Evolutionary conservation across 2,113 vertebrate genomes (phyloP), one percentile per base, ranked within the genome.

Genomic region (Nothocercus nigrocapillus): DNA sequence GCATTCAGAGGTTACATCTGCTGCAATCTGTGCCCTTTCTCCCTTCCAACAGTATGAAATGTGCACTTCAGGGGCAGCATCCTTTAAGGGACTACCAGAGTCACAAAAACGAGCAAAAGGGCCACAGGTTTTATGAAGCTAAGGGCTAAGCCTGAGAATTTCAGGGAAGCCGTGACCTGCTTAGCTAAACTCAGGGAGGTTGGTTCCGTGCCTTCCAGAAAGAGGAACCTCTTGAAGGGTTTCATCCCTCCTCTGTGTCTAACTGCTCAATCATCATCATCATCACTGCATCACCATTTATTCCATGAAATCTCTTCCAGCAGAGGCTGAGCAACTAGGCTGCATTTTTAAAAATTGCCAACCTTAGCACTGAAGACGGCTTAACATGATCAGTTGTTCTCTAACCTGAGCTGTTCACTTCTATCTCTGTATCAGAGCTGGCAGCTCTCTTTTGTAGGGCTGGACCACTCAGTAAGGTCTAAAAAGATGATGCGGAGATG

Each of bases 11-110:
- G 4, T 36, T 36, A 8, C 36, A 36, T 63, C 25, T 75, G 40
- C 38, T 82, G 54, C 67, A 91, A 69, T 27, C 56, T 62, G 10
- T 45, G 17, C 61, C 27, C 28, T 72, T 34, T 74, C 30, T 85
- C 10, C 11, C n/a, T 86, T 51, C 16, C 36, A 56, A 72, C 1
- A 0, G 1, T 3, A 14, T 30, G 13, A 40, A 67, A 40, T 20
- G 13, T 40, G 36, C 38, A 38, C 11, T 47, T 8, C 6, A 17
- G 47, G 45, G 67, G 44, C 67, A 69, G n/a, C 13, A 16, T 47
- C 67, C 19, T 32, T 36, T 11, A 2, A 58, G 13, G 8, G 11
- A 68, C n/a, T 28, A 61, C 30, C 53, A 69, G 25, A 0, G 0
- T 44, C 47, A 51, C 17, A 74, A 53, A 11, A 79, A 12, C 22